Base-by-base conservation (phyloP, 2,888 invertebrate species). In the Miltochrista miniata region DNA sequence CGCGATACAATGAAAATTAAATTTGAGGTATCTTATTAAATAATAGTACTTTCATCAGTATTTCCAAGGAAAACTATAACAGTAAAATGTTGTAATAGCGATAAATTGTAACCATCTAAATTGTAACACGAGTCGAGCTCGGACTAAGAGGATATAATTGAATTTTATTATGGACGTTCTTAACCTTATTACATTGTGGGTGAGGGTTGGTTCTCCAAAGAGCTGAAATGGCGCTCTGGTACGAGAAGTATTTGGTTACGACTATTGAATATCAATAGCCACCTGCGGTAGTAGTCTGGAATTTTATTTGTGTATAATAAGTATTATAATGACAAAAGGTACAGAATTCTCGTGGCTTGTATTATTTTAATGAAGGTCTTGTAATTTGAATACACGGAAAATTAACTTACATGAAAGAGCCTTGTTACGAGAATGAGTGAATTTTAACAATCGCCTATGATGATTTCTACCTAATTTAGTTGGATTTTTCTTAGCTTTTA, bases 191-290 rank as follows among this genome's bases (percentile, higher is more conserved):
- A 74, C 69, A 71, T 72, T 75, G 71, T 58, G 75, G 50, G 74
- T 66, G 63, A 59, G 70, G 67, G 71, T 69, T 68, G 63, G 64
- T 70, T 67, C 71, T 68, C 56, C 58, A 59, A 60, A 59, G 51
- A 73, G 72, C 61, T 61, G 59, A 72, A 72, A 75, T 75, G 76
- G 76, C 75, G 61, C 59, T 24, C 18, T 55, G 70, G 61, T 72
- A 48, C 58, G 60, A 70, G 70, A 75, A 77, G 71, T 69, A 68
- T 65, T 52, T 50, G 56, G 54, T 54, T 60, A 76, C 76, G 74
- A 54, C 59, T 64, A 59, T 61, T 61, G 78, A 79, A 82, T 79
- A 78, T 73, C 79, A 81, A 82, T 81, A 70, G 57, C 71, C 68
- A 76, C 71, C 72, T 77, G 72, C 59, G 65, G 59, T 66, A 61